Percentiles rank a stretch among this genome's conserved stretches.
These are phyloP conservation scores for Heteropelma amictum DNA, from an alignment of 2,888 invertebrate species.

Conservation along the genomic window DNA sequence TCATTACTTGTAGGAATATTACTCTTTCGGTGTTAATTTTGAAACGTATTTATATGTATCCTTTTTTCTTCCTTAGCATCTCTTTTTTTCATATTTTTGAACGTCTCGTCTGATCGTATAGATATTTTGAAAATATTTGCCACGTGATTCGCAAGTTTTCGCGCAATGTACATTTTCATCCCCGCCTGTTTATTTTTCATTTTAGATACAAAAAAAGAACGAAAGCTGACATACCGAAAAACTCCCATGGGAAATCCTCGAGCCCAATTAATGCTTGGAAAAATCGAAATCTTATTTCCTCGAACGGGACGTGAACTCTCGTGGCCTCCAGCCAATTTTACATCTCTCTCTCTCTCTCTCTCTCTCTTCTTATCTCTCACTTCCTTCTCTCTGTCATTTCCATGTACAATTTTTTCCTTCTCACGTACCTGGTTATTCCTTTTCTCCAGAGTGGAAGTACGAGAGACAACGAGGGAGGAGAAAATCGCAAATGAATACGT, in stretches of 20 bases:
- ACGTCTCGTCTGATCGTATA: too few species aligned
- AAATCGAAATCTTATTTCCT: constrained; percentile 75
- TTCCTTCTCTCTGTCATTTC: constrained; percentile 31
- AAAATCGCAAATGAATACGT: constrained; percentile 75
- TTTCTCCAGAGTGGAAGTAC: neutral
- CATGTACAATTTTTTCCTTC: constrained; percentile 27
- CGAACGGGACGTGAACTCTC: constrained; percentile 58
- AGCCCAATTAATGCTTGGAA: constrained; percentile 73
- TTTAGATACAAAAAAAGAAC: constrained; percentile 24
- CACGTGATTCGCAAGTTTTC: neutral
- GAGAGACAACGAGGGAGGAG: constrained; percentile 33
- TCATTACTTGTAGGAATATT: too few species aligned
- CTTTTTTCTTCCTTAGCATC: too few species aligned
- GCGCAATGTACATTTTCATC: neutral
- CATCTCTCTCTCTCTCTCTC: constrained; percentile 14
- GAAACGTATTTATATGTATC: too few species aligned
- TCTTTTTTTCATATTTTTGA: too few species aligned
- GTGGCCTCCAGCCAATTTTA: constrained; percentile 41
- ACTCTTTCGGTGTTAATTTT: too few species aligned
- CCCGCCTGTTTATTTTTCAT: neutral
- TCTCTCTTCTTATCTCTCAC: too few species aligned
- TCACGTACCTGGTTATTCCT: neutral
- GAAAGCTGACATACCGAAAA: constrained; percentile 43
- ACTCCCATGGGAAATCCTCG: constrained; percentile 73
- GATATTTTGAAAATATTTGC: constrained; percentile 13